Conservation (phyloP, 2,113 vertebrate species). For the Brachionichthys hirsutus region DNA sequence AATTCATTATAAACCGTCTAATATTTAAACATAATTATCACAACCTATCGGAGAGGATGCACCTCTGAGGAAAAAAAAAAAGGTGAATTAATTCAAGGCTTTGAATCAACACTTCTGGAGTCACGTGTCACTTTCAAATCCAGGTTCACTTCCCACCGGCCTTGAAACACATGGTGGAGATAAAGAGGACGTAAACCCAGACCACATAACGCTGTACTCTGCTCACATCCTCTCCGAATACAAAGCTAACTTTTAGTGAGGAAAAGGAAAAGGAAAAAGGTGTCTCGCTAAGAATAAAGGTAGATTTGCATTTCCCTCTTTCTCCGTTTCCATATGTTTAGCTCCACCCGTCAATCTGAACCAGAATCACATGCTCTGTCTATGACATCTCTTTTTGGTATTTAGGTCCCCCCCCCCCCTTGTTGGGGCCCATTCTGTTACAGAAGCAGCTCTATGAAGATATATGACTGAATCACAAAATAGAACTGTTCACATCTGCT, state of each 20-base stretch:
- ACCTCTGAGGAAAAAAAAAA: background rate
- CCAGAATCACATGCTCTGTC: constrained; percentile 47
- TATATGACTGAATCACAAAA: constrained; percentile 10
- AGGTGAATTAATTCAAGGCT: background rate
- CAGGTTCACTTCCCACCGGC: constrained; percentile 52
- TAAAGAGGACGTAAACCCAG: constrained; percentile 49
- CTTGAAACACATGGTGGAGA: constrained; percentile 22
- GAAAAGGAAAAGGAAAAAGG: background rate
- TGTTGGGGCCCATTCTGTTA: constrained; percentile 22
- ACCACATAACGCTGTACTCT: background rate
- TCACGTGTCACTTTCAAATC: constrained; percentile 49
- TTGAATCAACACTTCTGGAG: too few species aligned
- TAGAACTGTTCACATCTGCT: background rate
- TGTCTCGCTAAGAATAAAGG: background rate
- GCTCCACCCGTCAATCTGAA: background rate
- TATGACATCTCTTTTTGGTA: constrained; percentile 41
- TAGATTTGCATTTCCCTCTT: too few species aligned
- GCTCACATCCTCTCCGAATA: constrained; percentile 36
- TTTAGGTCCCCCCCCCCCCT: constrained; percentile 19
- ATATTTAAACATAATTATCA: too few species aligned
- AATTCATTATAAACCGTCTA: background rate
- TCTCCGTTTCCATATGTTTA: background rate
- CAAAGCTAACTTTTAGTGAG: background rate
- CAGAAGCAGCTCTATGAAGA: constrained; percentile 23
- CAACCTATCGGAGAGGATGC: background rate